Conservation (phyloP, 2,797 vertebrate genomes). For the Coendou prehensilis region DNA sequence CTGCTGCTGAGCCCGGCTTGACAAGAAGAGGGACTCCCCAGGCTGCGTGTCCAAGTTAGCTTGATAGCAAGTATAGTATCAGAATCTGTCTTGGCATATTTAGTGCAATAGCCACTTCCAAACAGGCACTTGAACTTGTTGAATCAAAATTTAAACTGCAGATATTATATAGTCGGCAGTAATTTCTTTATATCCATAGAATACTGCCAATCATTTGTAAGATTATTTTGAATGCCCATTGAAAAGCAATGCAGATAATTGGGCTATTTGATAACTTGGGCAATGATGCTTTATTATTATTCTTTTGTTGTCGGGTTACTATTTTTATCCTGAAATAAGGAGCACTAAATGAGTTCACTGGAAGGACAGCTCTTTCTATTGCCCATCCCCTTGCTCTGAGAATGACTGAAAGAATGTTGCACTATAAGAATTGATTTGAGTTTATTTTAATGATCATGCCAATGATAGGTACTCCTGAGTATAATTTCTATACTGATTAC, state of each 20-base stretch:
- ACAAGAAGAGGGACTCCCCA: not conserved
- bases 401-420: not conserved
- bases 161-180: not conserved
- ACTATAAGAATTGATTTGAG: conserved; percentile 18
- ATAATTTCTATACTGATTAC: not conserved
- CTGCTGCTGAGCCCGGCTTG: not conserved
- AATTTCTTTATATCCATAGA: not conserved
- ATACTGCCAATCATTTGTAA: not conserved
- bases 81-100: not conserved
- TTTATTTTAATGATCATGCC: not conserved
- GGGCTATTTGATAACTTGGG: not conserved
- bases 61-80: not conserved
- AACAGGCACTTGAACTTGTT: conserved; percentile 22
- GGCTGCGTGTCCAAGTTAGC: not conserved
- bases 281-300: not conserved
- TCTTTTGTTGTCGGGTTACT: not conserved
- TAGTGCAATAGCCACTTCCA: not conserved
- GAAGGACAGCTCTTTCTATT: not conserved
- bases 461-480: not conserved
- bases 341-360: not conserved
- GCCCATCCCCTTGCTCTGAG: not conserved
- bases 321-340: conserved; percentile 59
- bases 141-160: not conserved
- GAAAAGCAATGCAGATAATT: not conserved
- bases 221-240: not conserved